Conservation (phyloP, 30 jellyfish, hydroid and myxozoan genomes). For the Pelagia noctiluca region DNA sequence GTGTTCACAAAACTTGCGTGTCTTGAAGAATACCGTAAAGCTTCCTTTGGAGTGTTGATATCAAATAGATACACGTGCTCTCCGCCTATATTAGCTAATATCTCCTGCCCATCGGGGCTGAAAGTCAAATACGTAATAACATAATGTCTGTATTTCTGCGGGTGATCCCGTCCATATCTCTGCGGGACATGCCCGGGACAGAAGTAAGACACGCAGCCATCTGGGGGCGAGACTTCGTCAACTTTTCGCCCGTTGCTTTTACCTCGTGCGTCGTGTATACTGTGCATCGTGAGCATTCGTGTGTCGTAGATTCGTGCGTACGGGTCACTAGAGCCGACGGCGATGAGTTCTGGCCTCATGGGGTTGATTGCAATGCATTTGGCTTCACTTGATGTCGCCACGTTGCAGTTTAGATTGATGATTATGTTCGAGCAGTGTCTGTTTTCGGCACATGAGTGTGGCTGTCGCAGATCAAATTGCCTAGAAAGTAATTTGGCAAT, state of each 20-base stretch:
- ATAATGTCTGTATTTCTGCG: slow-evolving; percentile 75
- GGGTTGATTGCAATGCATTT: slow-evolving; percentile 96
- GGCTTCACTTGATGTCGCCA: slow-evolving; percentile 83
- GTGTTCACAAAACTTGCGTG: no score
- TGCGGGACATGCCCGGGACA: slow-evolving; percentile 97
- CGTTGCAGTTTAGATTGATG: slow-evolving; percentile 71
- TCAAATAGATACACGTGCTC: slow-evolving; percentile 90
- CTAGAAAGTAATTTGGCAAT: slow-evolving; percentile 24
- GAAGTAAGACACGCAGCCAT: slow-evolving; percentile 86
- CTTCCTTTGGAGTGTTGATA: slow-evolving; percentile 55
- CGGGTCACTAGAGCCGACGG: slow-evolving; percentile 98
- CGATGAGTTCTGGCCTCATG: slow-evolving; percentile 86
- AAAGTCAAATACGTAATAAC: slow-evolving; percentile 84
- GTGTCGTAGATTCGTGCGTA: slow-evolving; percentile 91
- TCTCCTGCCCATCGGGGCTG: slow-evolving; percentile 95
- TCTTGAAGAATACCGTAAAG: slow-evolving; percentile 70
- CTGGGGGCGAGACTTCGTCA: slow-evolving; percentile 66
- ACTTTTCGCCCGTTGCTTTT: slow-evolving; percentile 63
- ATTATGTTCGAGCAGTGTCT: slow-evolving; percentile 80
- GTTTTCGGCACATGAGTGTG: slow-evolving; percentile 72
- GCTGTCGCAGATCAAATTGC: slow-evolving; percentile 94
- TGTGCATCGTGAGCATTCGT: slow-evolving; percentile 82
- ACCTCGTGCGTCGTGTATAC: slow-evolving; percentile 67
- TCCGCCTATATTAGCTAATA: slow-evolving; percentile 91
- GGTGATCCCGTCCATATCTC: slow-evolving; percentile 80